Evolutionary conservation across 2,113 vertebrate genomes (phyloP), one percentile per base, ranked within the genome.

Genomic region (Halichoerus grypus): DNA sequence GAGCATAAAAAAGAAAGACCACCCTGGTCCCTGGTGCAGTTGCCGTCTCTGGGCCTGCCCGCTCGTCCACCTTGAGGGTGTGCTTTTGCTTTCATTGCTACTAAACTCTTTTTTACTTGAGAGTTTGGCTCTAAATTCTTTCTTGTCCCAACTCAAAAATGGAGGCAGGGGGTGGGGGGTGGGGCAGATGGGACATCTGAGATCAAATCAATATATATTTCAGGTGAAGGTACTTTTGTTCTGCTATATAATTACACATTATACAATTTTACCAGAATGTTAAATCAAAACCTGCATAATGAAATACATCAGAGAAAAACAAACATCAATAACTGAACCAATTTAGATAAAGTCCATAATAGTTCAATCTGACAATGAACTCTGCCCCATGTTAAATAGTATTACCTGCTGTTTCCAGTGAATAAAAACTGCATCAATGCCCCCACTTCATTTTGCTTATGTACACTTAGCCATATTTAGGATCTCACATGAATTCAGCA

Each of bases 271-370:
- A 36, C 18, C 22, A 91, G 14, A 90, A 77, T 12, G 15, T 31
- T 84, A 88, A 87, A 53, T 53, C 76, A 86, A 97, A 96, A 7
- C 24, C 49, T 57, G 5, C n/a, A 26, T 18, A 53, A 93, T 79
- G 33, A 63, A 42, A 96, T 15, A 91, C 61, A 42, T 19, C 13
- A 81, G 10, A 53, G n/a, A 85, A 91, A 93, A 76, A 79, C 36
- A 36, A 28, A 94, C 39, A 53, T 80, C 33, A 55, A 22, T 36
- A 51, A 76, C 22, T 15, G 76, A 76, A 42, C 24, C 24, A 80
- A 16, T 55, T 92, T 69, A 61, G 9, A 69, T 49, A 9, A 88
- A 53, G 65, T 36, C 18, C 57, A 53, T 0, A 26, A 36, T 1
- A 84, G 14, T 18, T 55, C 36, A 86, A 14, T 36, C 19, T 71